Evolutionary conservation across 2,797 vertebrate genomes (phyloP), one percentile per base, ranked within the genome.

Genomic region (Peromyscus melanophrys): DNA sequence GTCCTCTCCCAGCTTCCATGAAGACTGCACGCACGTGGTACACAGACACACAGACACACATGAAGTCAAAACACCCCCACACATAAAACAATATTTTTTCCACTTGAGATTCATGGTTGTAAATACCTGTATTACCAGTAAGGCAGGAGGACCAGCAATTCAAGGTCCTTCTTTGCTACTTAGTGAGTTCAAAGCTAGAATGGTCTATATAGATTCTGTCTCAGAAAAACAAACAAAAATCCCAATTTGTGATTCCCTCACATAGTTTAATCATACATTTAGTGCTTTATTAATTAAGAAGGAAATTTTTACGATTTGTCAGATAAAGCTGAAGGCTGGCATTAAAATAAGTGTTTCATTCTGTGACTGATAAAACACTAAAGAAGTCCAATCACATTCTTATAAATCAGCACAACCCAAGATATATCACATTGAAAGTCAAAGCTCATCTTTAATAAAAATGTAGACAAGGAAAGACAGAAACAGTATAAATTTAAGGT

Each of bases 311-410:
- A 96, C 61, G 52, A 96, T 23, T 91, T 84, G 75, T 86, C 57
- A 93, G 29, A 89, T 83, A 95, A 59, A 85, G 31, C 40, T 91
- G 37, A 89, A 77, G 31, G 59, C 14, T 89, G 4, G 34, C 59
- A 86, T 87, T 95, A 88, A 86, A 90, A 87, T 86, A 93, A 93
- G 59, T 90, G 61, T 63, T 96, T 91, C 65, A 85, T 71, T 88
- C 43, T 95, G 31, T 90, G 55, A 92, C 69, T 90, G n/a, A 92
- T 57, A 96, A 94, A 96, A 96, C n/a, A 14, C 92, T 89, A 95
- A 94, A 76, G 67, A 89, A 89, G 92, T 93, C 19, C 21, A 93
- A 55, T 78, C 73, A 93, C n/a, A 93, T 81, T 93, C 57, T 88
- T 78, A 90, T 82, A 46, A 96, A 65, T 95, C 46, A 97, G 69